phyloP scores from a whole-genome alignment of 1,140 invertebrate genomes.

The Teleogryllus occipitalis region DNA sequence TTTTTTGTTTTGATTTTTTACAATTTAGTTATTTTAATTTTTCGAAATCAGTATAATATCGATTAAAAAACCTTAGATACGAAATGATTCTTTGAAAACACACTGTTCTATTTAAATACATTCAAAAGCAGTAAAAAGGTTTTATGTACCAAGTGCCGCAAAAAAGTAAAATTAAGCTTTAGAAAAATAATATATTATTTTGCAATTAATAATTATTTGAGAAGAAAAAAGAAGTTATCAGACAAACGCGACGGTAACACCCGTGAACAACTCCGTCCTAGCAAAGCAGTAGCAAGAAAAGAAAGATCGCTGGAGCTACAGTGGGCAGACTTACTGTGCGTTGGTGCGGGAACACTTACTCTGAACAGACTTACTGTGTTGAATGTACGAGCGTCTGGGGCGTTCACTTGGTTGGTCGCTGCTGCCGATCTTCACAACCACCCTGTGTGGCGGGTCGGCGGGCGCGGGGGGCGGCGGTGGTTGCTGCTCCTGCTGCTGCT shows the following conservation, averaged over 20 bases:
- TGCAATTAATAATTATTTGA: no score
- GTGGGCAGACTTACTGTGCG: constrained; percentile 1
- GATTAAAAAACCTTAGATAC: neutral
- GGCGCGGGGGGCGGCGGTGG: neutral
- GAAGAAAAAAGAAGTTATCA: no score
- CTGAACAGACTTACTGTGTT: constrained; percentile 14
- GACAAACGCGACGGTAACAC: no score
- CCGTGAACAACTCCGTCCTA: neutral
- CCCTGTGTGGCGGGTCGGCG: constrained; percentile 28
- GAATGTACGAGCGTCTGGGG: constrained; percentile 13
- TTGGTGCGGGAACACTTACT: neutral
- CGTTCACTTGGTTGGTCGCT: constrained; percentile 27
- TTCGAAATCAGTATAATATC: no score
- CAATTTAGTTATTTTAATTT: no score
- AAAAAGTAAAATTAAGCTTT: neutral
- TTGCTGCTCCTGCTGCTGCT: constrained; percentile 13
- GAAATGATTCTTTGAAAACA: neutral
- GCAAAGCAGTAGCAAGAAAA: neutral
- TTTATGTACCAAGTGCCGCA: neutral
- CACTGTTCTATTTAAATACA: neutral
- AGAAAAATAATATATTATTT: neutral
- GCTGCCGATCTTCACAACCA: constrained; percentile 34
- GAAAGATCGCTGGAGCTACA: neutral
- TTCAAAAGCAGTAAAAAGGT: neutral
- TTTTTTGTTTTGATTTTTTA: no score